Conservation (phyloP, 2,797 vertebrate species). For the Ciconia nigra region DNA sequence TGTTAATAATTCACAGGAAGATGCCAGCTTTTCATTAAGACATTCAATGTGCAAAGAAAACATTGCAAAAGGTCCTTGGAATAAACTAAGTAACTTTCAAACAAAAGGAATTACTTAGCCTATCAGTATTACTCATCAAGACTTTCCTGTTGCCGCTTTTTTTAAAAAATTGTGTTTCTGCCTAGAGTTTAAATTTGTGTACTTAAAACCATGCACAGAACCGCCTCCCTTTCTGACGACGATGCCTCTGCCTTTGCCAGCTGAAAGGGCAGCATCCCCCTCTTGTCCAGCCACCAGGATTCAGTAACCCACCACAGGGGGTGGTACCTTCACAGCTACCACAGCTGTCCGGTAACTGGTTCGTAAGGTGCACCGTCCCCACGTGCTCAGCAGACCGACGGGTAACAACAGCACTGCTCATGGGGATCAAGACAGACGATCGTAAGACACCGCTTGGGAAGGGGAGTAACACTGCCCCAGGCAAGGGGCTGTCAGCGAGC, state of each 20-base stretch:
- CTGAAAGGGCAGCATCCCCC: background rate
- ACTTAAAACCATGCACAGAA: background rate
- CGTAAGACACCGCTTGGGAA: background rate
- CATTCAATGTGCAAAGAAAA: background rate
- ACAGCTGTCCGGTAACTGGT: background rate
- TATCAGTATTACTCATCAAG: background rate
- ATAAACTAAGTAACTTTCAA: background rate
- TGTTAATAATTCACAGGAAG: slow-evolving; percentile 55
- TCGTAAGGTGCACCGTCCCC: background rate
- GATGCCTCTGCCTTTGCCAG: background rate
- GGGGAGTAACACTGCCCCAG: background rate
- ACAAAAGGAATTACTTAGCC: background rate
- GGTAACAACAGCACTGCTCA: background rate
- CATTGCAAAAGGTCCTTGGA: background rate
- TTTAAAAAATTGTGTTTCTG: background rate
- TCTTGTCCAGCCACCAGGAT: background rate
- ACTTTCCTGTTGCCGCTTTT: background rate
- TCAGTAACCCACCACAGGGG: background rate
- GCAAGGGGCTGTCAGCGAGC: background rate
- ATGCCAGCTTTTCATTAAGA: background rate
- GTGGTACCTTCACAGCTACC: background rate
- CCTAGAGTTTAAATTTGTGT: background rate
- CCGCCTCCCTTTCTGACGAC: background rate
- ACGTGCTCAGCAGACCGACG: fast-evolving
- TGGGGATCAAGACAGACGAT: background rate